Base-by-base conservation (phyloP, 2,888 invertebrate genomes). In the Mythimna lalbum region DNA sequence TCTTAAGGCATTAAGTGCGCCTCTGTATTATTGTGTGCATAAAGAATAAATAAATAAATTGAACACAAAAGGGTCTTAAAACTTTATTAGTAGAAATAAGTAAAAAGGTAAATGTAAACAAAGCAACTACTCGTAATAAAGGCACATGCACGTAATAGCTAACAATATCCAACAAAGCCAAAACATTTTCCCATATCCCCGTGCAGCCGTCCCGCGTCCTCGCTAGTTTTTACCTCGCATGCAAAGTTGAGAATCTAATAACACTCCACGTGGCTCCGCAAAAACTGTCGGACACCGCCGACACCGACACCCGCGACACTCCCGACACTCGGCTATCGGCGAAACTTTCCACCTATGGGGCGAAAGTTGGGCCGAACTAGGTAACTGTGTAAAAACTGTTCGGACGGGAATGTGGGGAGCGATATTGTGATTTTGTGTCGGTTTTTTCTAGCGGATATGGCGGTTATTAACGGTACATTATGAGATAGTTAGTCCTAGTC, bases 191-290 rank as follows among this genome's bases (percentile, higher is more conserved):
- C 63, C 39, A 63, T 23, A 31, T 36, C 31, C 50, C 57, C 3
- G 50, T 61, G 52, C 53, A 9, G 31, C 55, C 64, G 27, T 17
- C 39, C 14, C 43, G 17, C 17, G 19, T 43, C 62, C 57, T 19
- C 56, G 19, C 49, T 47, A 57, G 67, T 81, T 81, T 81, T 81
- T 81, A 81, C 52, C 39, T 60, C 64, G 0, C 64, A 78, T 78
- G 73, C 64, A 78, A 79, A 79, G 82, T 81, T 78, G n/a, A 27
- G 33, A 73, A 79, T 78, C 68, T 81, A 79, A 79, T 79, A 79
- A 81, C 78, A 63, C 43, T 62, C 49, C 67, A 53, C 80, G 61
- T 62, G 69, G 61, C 17, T 49, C 14, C 31, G 43, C 82, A 80
- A 79, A 80, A 82, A 75, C 52, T 75, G 43, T 50, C 62, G 23